Conservation (phyloP, 2,888 invertebrate genomes). For the Elysia crispata region DNA sequence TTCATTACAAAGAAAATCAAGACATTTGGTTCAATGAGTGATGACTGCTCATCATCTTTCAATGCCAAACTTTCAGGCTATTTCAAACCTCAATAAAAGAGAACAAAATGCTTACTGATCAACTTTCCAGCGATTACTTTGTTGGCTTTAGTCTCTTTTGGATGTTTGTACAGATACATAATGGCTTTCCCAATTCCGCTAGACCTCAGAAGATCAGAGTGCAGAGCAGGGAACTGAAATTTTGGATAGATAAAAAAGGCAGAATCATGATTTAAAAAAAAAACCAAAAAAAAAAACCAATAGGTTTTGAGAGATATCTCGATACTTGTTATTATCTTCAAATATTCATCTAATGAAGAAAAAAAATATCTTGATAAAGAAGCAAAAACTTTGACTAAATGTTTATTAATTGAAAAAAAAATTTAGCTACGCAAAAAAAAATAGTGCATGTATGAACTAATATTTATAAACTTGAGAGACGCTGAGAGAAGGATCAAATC, state of each 20-base stretch:
- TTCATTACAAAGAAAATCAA: too few species aligned
- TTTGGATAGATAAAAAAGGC: too few species aligned
- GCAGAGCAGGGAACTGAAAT: constrained; percentile 89
- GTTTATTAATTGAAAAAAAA: too few species aligned
- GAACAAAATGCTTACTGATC: constrained; percentile 82
- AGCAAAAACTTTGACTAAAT: neutral
- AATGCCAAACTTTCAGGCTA: too few species aligned
- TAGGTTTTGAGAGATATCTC: neutral
- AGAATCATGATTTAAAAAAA: neutral
- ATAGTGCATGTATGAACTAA: too few species aligned
- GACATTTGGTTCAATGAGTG: too few species aligned
- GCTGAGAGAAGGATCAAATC: too few species aligned
- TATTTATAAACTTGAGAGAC: too few species aligned
- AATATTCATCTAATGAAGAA: too few species aligned
- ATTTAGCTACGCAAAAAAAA: too few species aligned
- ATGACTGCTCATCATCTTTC: too few species aligned
- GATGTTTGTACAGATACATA: constrained; percentile 99
- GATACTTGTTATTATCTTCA: neutral
- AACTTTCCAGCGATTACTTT: constrained; percentile 92
- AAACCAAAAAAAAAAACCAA: neutral
- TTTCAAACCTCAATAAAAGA: too few species aligned
- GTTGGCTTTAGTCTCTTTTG: constrained; percentile 94
- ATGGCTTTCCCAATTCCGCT: constrained; percentile 99
- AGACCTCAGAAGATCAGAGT: constrained; percentile 92
- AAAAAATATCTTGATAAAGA: neutral